Conservation (phyloP, 2,113 vertebrate genomes). For the Microtus oregoni region DNA sequence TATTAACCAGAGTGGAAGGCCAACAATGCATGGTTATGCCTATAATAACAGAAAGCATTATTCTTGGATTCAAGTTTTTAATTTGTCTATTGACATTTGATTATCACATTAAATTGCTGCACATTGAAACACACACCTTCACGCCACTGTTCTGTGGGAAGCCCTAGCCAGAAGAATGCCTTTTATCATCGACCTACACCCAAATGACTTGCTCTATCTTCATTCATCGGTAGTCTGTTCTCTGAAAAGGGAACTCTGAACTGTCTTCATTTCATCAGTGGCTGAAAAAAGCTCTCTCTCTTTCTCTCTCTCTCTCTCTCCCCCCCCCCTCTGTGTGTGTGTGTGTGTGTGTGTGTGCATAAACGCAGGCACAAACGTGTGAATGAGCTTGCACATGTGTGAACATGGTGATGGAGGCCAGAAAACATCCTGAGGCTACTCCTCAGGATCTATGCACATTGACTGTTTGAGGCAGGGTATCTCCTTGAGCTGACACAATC, state of each 20-base stretch:
- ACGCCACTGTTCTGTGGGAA: not conserved
- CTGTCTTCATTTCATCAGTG: not conserved
- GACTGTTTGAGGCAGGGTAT: not conserved
- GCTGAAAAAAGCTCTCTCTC: not conserved
- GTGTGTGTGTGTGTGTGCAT: not conserved
- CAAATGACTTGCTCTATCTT: not conserved
- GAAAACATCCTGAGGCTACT: not conserved
- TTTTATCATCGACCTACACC: not conserved
- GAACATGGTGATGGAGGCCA: not conserved
- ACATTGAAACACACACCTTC: not conserved
- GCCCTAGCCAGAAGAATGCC: not conserved
- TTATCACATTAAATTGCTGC: not conserved
- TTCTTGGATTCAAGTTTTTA: not conserved
- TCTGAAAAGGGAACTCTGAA: not conserved
- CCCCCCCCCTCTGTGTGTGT: not conserved
- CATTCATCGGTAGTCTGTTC: not conserved
- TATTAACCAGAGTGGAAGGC: not conserved
- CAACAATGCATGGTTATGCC: not conserved
- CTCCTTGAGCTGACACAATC: not conserved
- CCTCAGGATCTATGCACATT: not conserved
- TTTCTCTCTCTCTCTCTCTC: too few species aligned
- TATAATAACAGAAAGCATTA: not conserved
- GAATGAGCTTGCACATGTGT: not conserved
- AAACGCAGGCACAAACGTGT: not conserved
- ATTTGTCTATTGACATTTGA: slow-evolving; percentile 17